Evolutionary conservation across 2,888 invertebrate genomes (phyloP).

Genomic region (Oscheius onirici): DNA sequence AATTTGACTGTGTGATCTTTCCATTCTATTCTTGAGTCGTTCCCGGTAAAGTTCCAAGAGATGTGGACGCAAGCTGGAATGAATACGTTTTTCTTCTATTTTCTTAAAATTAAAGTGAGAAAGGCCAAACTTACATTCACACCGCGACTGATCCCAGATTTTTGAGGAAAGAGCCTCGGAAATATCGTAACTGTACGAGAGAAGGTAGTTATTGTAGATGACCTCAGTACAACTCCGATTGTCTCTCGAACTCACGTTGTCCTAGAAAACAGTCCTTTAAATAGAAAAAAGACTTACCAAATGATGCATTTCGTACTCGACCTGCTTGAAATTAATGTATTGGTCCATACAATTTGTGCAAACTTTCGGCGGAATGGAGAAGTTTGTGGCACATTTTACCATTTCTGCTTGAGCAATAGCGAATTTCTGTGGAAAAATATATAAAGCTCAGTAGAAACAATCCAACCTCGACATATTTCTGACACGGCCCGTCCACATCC

Average conservation of each 20-base stretch:
- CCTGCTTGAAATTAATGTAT: constrained; percentile 64
- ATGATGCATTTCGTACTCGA: constrained; percentile 64
- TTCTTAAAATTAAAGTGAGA: too few relatives aligned
- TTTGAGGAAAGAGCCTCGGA: constrained; percentile 52
- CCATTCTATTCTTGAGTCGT: constrained; percentile 51
- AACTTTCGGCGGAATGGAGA: constrained; percentile 68
- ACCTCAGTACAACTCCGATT: constrained; percentile 64
- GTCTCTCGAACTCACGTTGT: constrained; percentile 51
- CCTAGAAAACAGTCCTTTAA: constrained; percentile 30
- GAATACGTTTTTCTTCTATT: background rate
- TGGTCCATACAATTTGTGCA: constrained; percentile 68
- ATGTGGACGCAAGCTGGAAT: constrained; percentile 57
- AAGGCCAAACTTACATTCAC: constrained; percentile 68
- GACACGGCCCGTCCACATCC: constrained; percentile 67
- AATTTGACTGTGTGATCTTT: constrained; percentile 54
- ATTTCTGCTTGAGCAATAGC: constrained; percentile 55
- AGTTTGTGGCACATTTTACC: constrained; percentile 64
- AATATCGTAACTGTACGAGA: constrained; percentile 65
- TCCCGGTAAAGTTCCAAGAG: constrained; percentile 54
- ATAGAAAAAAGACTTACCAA: constrained; percentile 44
- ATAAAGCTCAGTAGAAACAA: background rate
- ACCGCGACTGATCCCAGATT: constrained; percentile 68
- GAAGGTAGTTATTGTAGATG: constrained; percentile 67
- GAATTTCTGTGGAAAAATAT: constrained; percentile 46
- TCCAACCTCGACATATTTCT: constrained; percentile 62